These are phyloP conservation scores for Rhingia rostrata DNA, from an alignment of 2,888 invertebrate species.

Conservation along the genomic window DNA sequence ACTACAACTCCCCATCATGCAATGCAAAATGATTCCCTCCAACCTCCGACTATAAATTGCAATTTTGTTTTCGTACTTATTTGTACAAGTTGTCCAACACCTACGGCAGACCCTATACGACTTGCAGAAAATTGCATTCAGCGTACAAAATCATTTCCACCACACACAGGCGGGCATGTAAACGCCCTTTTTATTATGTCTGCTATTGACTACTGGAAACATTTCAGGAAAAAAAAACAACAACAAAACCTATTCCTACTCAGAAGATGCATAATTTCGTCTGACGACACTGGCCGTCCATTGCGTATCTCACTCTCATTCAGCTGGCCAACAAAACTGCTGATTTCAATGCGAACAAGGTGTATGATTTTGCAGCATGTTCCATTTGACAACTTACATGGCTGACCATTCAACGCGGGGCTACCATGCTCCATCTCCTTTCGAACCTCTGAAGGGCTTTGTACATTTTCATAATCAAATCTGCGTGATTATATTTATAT, in stretches of 20 bases:
- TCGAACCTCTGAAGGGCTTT: conserved; percentile 55
- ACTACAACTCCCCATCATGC: conserved; percentile 12
- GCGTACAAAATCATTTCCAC: conserved; percentile 60
- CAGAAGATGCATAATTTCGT: conserved; percentile 48
- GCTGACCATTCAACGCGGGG: conserved; percentile 68
- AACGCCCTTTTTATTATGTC: conserved; percentile 73
- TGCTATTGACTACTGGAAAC: conserved; percentile 69
- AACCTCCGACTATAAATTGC: conserved; percentile 60
- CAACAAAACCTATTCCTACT: not conserved
- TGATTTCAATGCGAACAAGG: conserved; percentile 69
- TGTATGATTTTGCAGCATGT: conserved; percentile 72
- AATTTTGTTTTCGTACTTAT: conserved; percentile 49
- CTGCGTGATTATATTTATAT: conserved; percentile 71
- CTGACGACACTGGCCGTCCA: conserved; percentile 44
- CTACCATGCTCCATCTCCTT: conserved; percentile 35
- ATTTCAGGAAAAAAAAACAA: conserved; percentile 1
- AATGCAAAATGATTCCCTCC: conserved; percentile 38
- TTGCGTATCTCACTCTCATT: conserved; percentile 31
- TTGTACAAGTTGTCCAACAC: conserved; percentile 70
- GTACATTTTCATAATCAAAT: conserved; percentile 66
- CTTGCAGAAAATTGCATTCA: conserved; percentile 60
- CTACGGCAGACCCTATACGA: conserved; percentile 51
- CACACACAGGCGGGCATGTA: conserved; percentile 68
- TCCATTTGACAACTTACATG: conserved; percentile 75
- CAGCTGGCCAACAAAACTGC: conserved; percentile 41